phyloP scores from a whole-genome alignment of 1,140 invertebrate species.

The Solenopsis invicta region DNA sequence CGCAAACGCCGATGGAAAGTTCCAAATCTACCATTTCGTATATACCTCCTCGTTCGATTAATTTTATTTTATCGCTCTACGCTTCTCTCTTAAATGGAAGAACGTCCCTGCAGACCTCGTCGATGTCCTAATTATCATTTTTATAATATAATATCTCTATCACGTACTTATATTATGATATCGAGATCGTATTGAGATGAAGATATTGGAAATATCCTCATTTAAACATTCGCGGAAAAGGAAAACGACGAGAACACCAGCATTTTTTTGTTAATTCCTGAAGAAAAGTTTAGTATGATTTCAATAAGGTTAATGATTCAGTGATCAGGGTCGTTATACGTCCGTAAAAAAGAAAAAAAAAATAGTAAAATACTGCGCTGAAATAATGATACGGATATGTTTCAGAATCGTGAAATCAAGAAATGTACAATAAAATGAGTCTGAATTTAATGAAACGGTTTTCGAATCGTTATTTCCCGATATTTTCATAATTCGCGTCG shows the following conservation, averaged over 20 bases:
- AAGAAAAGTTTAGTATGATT: conserved; percentile 18
- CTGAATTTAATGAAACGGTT: conserved; percentile 38
- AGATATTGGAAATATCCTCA: background rate
- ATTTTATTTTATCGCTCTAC: background rate
- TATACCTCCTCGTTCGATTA: background rate
- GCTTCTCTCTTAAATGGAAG: background rate
- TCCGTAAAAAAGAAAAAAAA: background rate
- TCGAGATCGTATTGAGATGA: background rate
- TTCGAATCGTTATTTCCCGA: conserved; percentile 46
- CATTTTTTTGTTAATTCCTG: conserved; percentile 24
- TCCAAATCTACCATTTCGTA: background rate
- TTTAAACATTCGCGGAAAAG: background rate
- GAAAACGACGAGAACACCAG: background rate
- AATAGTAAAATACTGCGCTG: background rate
- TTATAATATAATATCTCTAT: background rate
- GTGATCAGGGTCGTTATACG: conserved; percentile 19
- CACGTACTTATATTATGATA: background rate
- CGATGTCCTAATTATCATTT: background rate
- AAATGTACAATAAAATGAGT: conserved; percentile 26
- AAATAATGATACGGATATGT: conserved; percentile 44
- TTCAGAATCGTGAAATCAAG: conserved; percentile 27
- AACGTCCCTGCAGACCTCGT: background rate
- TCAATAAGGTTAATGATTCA: conserved; percentile 29
- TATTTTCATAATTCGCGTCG: conserved; percentile 52
- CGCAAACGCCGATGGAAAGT: background rate